These are phyloP conservation scores for Augiades crinisus DNA, from an alignment of 2,888 invertebrate species.

Conservation along the genomic window DNA sequence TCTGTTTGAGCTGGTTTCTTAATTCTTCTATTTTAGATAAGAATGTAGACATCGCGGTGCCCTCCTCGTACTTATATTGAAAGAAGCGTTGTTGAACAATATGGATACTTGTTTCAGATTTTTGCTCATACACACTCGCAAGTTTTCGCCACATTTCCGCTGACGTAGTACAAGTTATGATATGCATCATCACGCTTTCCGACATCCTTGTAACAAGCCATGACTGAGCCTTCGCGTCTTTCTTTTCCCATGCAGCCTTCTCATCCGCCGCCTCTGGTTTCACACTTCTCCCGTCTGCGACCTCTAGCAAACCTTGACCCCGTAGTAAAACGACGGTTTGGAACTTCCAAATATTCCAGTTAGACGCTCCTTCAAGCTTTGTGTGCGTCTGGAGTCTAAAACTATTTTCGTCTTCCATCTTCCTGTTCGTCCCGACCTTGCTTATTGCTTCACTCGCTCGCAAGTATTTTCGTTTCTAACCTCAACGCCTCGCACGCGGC, in stretches of 20 bases:
- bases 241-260: background rate
- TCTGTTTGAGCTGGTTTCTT: conserved; percentile 35
- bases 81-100: conserved; percentile 45
- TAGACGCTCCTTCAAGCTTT: background rate
- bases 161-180: conserved; percentile 36
- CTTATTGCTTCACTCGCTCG: no score
- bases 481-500: no score
- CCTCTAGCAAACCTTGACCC: background rate
- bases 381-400: no score
- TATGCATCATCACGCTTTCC: conserved; percentile 38
- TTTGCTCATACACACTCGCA: conserved; percentile 42
- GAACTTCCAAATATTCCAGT: conserved; percentile 1
- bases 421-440: no score
- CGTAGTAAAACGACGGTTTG: background rate
- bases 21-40: conserved; percentile 40
- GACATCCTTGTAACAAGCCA: conserved; percentile 37
- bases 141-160: conserved; percentile 42
- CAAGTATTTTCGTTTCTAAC: no score
- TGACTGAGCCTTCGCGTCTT: conserved; percentile 38
- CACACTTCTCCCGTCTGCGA: background rate
- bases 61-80: conserved; percentile 36
- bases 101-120: conserved; percentile 43
- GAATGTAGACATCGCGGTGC: conserved; percentile 35
- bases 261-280: background rate
- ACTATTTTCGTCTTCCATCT: no score